Evolutionary conservation across 1,140 invertebrate species (phyloP).

Genomic region (Eupristina koningsbergeri): DNA sequence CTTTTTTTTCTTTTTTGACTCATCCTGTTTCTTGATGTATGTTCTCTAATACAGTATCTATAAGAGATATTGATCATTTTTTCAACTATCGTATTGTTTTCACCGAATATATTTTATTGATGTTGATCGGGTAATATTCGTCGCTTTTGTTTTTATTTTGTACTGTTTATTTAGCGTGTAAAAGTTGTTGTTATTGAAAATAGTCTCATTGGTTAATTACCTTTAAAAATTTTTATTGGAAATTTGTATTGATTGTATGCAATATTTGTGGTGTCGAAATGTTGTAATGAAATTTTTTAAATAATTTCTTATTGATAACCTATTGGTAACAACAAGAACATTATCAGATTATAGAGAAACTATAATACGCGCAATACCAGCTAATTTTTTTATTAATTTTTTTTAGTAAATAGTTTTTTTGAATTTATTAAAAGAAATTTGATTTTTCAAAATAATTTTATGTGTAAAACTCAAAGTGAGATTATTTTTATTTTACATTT

Average conservation of each 20-base stretch:
- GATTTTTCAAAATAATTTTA: slow-evolving; percentile 23
- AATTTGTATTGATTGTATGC: no score
- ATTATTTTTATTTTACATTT: neutral
- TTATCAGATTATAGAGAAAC: no score
- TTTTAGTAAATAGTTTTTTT: no score
- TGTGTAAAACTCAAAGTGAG: no score
- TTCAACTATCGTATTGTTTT: neutral
- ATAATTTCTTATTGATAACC: no score
- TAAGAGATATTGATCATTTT: slow-evolving; percentile 7
- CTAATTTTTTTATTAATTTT: no score
- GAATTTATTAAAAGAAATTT: neutral
- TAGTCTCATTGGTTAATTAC: neutral
- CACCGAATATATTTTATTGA: neutral
- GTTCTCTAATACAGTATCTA: neutral
- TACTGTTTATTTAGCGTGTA: neutral
- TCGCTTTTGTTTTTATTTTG: neutral
- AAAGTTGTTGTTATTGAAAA: neutral
- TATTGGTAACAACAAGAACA: no score
- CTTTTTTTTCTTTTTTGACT: slow-evolving; percentile 23
- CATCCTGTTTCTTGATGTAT: slow-evolving; percentile 2
- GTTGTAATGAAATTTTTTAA: no score
- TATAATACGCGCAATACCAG: no score
- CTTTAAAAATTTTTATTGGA: neutral
- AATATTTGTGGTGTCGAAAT: no score
- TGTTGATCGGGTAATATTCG: neutral